These are phyloP conservation scores for Druon quercuslanigerum DNA, from an alignment of 1,140 invertebrate genomes.

Conservation along the genomic window DNA sequence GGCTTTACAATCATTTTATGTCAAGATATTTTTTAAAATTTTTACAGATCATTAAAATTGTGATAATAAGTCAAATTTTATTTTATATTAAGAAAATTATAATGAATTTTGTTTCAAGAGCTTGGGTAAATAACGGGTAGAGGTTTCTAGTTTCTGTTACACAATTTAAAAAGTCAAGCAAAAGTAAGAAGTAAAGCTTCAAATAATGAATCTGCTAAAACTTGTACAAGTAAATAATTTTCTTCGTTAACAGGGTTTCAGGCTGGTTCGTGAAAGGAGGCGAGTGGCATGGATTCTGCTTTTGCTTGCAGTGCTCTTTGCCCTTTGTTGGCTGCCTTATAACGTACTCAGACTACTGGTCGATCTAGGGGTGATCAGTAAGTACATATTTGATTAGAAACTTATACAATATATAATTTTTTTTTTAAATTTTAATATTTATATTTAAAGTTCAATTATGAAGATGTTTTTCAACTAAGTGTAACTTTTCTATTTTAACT, in stretches of 20 bases:
- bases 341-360: conserved; percentile 81
- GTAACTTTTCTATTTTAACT: no score
- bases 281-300: conserved; percentile 85
- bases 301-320: conserved; percentile 84
- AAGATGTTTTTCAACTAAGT: no score
- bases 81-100: no score
- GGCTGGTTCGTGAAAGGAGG: conserved; percentile 81
- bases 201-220: not conserved
- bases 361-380: conserved; percentile 73
- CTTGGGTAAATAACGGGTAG: no score
- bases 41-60: no score
- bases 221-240: not conserved
- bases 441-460: no score
- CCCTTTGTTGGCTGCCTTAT: conserved; percentile 87
- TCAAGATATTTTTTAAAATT: no score
- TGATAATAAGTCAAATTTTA: no score
- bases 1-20: no score
- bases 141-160: no score
- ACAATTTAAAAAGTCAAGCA: not conserved
- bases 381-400: conserved; percentile 36
- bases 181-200: not conserved
- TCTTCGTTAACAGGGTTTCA: conserved; percentile 71
- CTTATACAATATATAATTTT: not conserved
- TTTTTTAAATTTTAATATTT: no score
- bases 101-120: no score